These are phyloP conservation scores for Scopus umbretta DNA, from an alignment of 2,113 vertebrate genomes.

Conservation along the genomic window DNA sequence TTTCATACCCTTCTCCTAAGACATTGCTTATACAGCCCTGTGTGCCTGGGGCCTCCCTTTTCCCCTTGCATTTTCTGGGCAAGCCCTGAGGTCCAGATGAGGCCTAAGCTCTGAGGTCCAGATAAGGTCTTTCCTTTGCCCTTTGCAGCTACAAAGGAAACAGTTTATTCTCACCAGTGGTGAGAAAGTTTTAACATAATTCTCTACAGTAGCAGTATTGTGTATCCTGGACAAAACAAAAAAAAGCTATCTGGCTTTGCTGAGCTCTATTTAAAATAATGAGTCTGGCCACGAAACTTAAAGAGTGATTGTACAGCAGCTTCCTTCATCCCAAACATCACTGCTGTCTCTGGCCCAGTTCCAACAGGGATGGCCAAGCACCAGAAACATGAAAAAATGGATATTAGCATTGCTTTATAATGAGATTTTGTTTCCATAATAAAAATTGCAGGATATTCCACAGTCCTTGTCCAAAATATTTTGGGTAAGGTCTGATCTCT, in stretches of 20 bases:
- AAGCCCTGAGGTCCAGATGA: not conserved
- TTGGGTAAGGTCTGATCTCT: not conserved
- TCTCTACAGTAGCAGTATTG: not conserved
- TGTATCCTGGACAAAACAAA: not conserved
- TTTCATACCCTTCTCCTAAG: not conserved
- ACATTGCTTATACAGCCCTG: not conserved
- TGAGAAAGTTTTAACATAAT: not conserved
- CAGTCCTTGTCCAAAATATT: not conserved
- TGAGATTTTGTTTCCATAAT: not conserved
- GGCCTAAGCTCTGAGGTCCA: not conserved
- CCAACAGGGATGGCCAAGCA: not conserved
- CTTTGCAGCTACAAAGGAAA: not conserved
- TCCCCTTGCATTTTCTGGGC: not conserved
- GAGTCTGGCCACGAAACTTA: not conserved
- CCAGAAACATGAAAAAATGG: not conserved
- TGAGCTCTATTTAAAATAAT: not conserved
- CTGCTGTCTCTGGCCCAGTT: not conserved
- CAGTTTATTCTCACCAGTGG: not conserved
- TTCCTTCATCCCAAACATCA: not conserved
- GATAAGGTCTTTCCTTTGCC: not conserved
- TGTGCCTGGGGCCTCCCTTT: not conserved
- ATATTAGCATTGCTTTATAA: not conserved
- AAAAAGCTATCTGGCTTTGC: not conserved
- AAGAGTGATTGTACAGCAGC: not conserved
- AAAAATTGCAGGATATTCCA: not conserved